phyloP scores from a whole-genome alignment of 1,140 invertebrate genomes.

The Cyclina sinensis region DNA sequence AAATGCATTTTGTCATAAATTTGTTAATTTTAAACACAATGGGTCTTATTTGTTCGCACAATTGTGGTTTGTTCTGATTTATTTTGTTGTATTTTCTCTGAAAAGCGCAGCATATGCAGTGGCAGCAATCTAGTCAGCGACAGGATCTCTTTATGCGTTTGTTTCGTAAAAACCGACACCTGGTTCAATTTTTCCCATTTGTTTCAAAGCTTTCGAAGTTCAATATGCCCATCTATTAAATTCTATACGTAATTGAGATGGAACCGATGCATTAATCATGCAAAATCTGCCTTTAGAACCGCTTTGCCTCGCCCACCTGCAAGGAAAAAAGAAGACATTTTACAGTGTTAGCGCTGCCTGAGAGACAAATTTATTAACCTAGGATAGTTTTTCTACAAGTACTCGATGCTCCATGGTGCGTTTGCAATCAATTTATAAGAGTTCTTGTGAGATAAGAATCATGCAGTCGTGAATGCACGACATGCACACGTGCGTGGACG shows the following conservation, averaged over 20 bases:
- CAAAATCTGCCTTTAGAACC: constrained; percentile 36
- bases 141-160: constrained; percentile 30
- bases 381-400: constrained; percentile 45
- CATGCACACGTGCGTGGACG: constrained; percentile 34
- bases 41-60: constrained; percentile 10
- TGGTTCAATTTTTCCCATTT: constrained; percentile 63
- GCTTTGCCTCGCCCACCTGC: constrained; percentile 54
- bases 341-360: constrained; percentile 10
- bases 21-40: constrained; percentile 56
- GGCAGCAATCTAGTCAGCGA: not conserved
- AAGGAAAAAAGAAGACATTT: constrained; percentile 60
- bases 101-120: constrained; percentile 49
- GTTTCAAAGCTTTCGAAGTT: constrained; percentile 60
- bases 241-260: constrained; percentile 66
- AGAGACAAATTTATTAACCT: constrained; percentile 63
- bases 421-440: constrained; percentile 52
- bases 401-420: constrained; percentile 50
- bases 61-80: constrained; percentile 39
- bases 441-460: constrained; percentile 62
- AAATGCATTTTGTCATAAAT: constrained; percentile 60
- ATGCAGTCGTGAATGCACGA: constrained; percentile 27
- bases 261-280: constrained; percentile 61
- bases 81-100: constrained; percentile 32
- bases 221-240: constrained; percentile 66
- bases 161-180: constrained; percentile 52